Conservation (phyloP, 2,797 vertebrate species). For the Liasis olivaceus region DNA sequence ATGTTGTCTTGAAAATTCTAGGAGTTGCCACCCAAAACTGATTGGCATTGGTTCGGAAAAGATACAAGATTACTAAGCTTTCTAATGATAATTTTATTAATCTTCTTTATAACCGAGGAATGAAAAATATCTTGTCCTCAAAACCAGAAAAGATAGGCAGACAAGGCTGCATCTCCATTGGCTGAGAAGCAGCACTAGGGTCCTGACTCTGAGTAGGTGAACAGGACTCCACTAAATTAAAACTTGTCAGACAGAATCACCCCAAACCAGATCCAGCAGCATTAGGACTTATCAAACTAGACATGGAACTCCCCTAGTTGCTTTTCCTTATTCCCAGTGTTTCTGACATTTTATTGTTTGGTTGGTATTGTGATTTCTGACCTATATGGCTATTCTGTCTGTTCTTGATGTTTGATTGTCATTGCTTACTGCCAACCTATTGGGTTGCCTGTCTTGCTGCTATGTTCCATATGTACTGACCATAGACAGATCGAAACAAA, state of each 20-base stretch:
- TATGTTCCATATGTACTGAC: neutral
- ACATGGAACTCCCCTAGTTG: neutral
- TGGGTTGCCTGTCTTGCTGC: neutral
- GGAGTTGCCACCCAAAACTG: neutral
- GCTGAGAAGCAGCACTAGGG: neutral
- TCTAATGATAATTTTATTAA: neutral
- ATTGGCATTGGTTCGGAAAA: neutral
- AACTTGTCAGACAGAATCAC: neutral
- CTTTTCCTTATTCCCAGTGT: neutral
- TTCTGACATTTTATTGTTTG: neutral
- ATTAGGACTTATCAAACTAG: neutral
- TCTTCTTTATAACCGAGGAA: neutral
- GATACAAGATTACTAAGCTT: neutral
- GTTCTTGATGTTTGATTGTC: neutral
- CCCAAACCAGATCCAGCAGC: neutral
- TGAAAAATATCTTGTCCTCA: neutral
- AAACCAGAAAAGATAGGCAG: too few relatives aligned
- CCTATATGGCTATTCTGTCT: neutral
- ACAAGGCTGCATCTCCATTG: neutral
- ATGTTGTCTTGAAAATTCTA: neutral
- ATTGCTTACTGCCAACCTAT: neutral
- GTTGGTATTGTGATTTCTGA: neutral
- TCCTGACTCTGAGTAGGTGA: neutral
- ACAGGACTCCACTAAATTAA: neutral
- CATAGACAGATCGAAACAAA: neutral